Evolutionary conservation across 2,888 invertebrate species (phyloP), one percentile per base, ranked within the genome.

Genomic region (Yponomeuta evonymella): DNA sequence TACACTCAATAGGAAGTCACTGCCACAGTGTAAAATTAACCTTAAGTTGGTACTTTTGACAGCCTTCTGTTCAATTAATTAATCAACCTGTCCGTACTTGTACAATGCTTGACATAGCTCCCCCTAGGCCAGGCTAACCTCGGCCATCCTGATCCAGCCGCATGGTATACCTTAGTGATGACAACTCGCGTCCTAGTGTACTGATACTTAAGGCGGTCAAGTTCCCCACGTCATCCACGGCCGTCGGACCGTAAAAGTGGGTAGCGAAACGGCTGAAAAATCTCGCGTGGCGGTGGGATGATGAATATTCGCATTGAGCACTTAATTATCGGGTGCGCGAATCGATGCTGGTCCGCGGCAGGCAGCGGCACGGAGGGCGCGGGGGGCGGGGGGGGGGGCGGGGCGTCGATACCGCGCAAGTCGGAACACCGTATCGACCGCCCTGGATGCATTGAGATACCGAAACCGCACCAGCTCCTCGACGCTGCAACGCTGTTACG

Each of bases 361-460:
- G 76, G 74, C 75, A 75, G 73, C 80, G 81, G 83, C 82, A 84
- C 76, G 83, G 78, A 83, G 81, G 77, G 79, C 81, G 74, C 74
- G 82, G 78, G 84, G 23, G 23, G 23, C 0, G 23, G 23, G 83
- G 82, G 79, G 80, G 83, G 82, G 79, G 80, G 83, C 64, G 62
- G 67, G 23, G 81, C 81, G 76, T 83, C 83, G 72, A 82, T 76
- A 87, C 79, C 85, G 90, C 90, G 90, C 90, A 91, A 89, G 87
- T 90, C 68, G 48, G 48, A 33, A 29, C 48, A 81, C 77, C 79
- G 86, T 91, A 91, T 90, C 91, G 91, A 91, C 90, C 90, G 89
- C 83, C 85, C 88, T 90, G 90, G 90, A 89, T 90, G 89, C 89
- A 89, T 85, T 81, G 89, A 87, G 82, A 84, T 85, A 82, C 83